These are phyloP conservation scores for Rousettus madagascariensis DNA, from an alignment of 2,797 vertebrate genomes.

Conservation along the genomic window DNA sequence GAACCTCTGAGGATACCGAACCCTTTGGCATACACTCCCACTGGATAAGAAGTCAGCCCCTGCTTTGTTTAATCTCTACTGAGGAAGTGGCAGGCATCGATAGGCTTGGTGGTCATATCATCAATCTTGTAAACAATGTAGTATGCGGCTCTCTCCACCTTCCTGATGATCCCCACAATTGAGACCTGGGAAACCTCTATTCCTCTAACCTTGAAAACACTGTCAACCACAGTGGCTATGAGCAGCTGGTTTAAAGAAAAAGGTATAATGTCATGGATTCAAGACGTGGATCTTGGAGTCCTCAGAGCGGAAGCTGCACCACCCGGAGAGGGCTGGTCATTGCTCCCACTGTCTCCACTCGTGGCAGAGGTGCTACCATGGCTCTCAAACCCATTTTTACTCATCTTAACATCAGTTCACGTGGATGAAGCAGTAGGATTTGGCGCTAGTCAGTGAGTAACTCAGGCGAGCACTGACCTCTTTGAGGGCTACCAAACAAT, in stretches of 20 bases:
- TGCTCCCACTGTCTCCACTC: not conserved
- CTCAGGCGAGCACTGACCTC: fast-evolving
- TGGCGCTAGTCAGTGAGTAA: not conserved
- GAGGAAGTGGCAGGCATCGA: constrained; percentile 92
- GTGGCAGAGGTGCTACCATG: not conserved
- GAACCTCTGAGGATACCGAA: not conserved
- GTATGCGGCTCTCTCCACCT: constrained; percentile 91
- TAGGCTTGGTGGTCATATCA: constrained; percentile 90
- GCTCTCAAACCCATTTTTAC: not conserved
- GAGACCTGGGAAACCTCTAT: constrained; percentile 91
- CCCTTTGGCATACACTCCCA: not conserved
- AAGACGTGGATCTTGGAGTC: constrained; percentile 66
- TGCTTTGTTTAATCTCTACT: constrained; percentile 83
- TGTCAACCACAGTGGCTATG: constrained; percentile 87
- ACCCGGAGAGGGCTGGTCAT: not conserved
- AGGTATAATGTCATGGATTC: constrained; percentile 89
- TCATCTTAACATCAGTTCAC: not conserved
- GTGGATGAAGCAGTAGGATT: fast-evolving
- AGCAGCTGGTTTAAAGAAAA: constrained; percentile 94
- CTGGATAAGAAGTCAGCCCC: not conserved
- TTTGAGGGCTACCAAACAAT: fast-evolving
- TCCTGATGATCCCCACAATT: constrained; percentile 89
- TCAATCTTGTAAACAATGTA: constrained; percentile 94
- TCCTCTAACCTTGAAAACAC: constrained; percentile 89
- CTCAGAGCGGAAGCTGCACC: no score